phyloP scores from a whole-genome alignment of 2,888 invertebrate genomes.

The Cancer borealis region DNA sequence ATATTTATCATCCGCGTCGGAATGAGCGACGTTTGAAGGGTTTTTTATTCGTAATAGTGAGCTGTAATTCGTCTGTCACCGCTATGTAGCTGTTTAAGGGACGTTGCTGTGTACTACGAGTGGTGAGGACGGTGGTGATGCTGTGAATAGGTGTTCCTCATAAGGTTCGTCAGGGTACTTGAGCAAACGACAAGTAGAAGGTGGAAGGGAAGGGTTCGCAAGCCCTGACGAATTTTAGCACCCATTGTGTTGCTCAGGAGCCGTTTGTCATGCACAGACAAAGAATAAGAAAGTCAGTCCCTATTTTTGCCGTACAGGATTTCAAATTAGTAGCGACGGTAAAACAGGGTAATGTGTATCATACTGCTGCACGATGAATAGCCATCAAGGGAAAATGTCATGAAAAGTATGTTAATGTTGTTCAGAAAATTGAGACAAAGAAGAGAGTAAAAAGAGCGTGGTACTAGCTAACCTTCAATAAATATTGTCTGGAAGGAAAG shows the following conservation, averaged over 20 bases:
- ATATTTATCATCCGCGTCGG: background rate
- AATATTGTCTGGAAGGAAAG: slow-evolving; percentile 2
- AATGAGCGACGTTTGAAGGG: background rate
- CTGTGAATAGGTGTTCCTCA: background rate
- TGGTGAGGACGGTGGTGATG: background rate
- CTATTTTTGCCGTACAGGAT: background rate
- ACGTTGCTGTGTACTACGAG: background rate
- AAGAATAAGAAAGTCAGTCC: slow-evolving; percentile 23
- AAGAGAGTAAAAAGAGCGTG: background rate
- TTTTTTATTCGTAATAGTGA: background rate
- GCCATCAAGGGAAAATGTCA: background rate
- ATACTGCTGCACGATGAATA: background rate
- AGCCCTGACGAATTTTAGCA: slow-evolving; percentile 12
- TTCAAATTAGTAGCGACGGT: background rate
- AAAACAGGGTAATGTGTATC: background rate
- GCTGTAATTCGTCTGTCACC: slow-evolving; percentile 14
- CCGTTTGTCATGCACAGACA: slow-evolving; percentile 23
- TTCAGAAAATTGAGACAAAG: background rate
- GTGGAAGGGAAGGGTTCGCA: background rate
- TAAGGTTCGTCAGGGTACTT: slow-evolving; percentile 6
- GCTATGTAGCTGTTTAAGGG: background rate
- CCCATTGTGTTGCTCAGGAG: slow-evolving; percentile 12
- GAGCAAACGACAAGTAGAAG: background rate
- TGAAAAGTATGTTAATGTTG: background rate
- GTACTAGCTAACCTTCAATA: background rate